Percentiles rank a stretch among this genome's conserved stretches.
Evolutionary conservation across 2,797 vertebrate genomes (phyloP).

Genomic region (Benthosema pterotum): DNA sequence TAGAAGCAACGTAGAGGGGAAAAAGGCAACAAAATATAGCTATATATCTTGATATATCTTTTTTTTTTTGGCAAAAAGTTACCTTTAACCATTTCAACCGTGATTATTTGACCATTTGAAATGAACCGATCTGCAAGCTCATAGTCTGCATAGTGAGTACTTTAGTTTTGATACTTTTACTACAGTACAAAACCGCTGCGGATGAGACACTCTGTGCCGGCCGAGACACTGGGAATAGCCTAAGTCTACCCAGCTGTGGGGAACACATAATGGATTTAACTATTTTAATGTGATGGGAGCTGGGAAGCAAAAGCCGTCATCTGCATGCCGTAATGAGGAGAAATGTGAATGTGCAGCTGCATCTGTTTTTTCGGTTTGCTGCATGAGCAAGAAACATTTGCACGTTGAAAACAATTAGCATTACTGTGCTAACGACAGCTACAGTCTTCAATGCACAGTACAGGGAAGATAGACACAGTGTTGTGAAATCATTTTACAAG

Average conservation of each 20-base stretch:
- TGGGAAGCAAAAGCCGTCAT: constrained; percentile 43
- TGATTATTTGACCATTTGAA: too few species aligned
- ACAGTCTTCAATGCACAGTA: background rate
- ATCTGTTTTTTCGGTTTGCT: constrained; percentile 50
- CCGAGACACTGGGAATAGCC: background rate
- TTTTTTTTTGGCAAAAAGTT: too few species aligned
- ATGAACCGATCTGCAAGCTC: too few species aligned
- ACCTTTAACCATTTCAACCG: too few species aligned
- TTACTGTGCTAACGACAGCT: too few species aligned
- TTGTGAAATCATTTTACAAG: background rate
- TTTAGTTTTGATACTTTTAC: too few species aligned
- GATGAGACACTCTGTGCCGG: background rate
- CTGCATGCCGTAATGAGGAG: constrained; percentile 49
- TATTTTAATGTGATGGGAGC: constrained; percentile 44
- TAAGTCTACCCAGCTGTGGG: constrained; percentile 45
- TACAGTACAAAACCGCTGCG: too few species aligned
- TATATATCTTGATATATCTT: too few species aligned
- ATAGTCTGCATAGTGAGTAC: too few species aligned
- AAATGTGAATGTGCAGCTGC: constrained; percentile 58
- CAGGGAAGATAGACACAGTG: background rate
- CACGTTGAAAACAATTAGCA: constrained; percentile 20
- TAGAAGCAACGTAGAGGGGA: too few species aligned
- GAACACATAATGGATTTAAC: constrained; percentile 44
- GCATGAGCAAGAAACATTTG: background rate
- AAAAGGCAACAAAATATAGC: too few species aligned